Evolutionary conservation across 1,140 invertebrate species (phyloP), one percentile per base, ranked within the genome.

Genomic region (Zophobas morio): DNA sequence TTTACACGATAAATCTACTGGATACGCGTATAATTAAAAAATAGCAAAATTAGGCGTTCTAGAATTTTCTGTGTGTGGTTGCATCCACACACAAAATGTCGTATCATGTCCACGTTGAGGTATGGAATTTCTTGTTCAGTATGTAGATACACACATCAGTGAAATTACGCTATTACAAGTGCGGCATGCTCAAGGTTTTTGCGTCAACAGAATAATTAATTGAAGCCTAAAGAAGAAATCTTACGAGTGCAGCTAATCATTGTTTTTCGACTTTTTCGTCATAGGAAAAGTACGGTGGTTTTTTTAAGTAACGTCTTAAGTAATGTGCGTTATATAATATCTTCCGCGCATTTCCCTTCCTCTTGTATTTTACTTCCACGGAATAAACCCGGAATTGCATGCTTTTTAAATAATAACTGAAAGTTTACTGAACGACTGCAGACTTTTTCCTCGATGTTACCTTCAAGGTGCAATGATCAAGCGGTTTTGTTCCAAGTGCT

Each of bases 191-290:
- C 71, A 73, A 73, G 71, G 71, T 37, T 73, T 42, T 73, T 73
- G 40, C 71, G 71, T 73, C 71, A 73, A 56, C 56, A 54, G 71
- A 73, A 73, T 73, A 73, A 73, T 73, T 73, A 73, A 73, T 73
- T 73, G 46, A 56, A 73, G 20, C 40, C 71, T 34, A 73, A 73
- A 53, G 71, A 73, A 37, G 70, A 73, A 73, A 33, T 73, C 71
- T 53, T 73, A 73, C 54, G 39, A 73, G 56, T 73, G 49, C 54
- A 73, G 56, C 51, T 35, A 51, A 73, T 8, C 20, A 47, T 73
- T 56, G 35, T 73, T 73, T 54, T 34, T 60, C 20, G 20, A 20
- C 37, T 35, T 60, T 46, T 46, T 46, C 42, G 20, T 20, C 20
- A 20, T 20, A 20, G 20, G 20, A 20, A 20, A 20, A 20, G 20